Evolutionary conservation across 2,113 vertebrate genomes (phyloP), one percentile per base, ranked within the genome.

Genomic region (Psephotus haematonotus): DNA sequence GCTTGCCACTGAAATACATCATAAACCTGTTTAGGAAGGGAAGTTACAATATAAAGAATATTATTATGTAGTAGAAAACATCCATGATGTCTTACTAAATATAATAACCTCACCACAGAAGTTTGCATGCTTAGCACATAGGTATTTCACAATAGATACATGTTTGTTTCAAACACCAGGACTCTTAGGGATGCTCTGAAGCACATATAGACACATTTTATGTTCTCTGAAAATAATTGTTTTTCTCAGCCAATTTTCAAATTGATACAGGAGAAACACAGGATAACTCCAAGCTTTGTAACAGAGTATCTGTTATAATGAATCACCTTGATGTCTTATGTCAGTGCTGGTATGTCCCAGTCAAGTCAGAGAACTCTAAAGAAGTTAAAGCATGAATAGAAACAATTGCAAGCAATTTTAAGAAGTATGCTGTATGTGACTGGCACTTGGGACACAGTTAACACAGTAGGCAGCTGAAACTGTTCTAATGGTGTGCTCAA

Each of bases 71-170:
- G 25, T 37, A 67, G 37, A 76, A 82, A 35, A 71, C 4, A 35
- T 49, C 31, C 25, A 17, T 39, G 17, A 43, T n/a, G 7, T 29
- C 43, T 59, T 53, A 81, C 24, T 43, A 69, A 72, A 44, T 20
- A 62, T 9, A 72, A 28, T 44, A 43, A 77, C 4, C 49, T 83
- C 94, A 96, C 60, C 69, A 85, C 44, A 80, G 33, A 87, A 93
- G 28, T 52, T 52, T 62, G 44, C 79, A 55, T 10, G 7, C 14
- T 49, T 37, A 77, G 16, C 16, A 52, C 10, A 35, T 60, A 62
- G 28, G 9, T 10, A 46, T 35, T 69, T 88, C 63, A 72, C 13
- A 60, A 28, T 62, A 43, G 50, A 93, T 68, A 28, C 19, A 27
- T 4, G 2, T 59, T 63, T 92, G 25, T 59, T 93, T 83, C 35